Evolutionary conservation across 2,113 vertebrate genomes (phyloP).

Genomic region (Psammodynastes pulverulentus): DNA sequence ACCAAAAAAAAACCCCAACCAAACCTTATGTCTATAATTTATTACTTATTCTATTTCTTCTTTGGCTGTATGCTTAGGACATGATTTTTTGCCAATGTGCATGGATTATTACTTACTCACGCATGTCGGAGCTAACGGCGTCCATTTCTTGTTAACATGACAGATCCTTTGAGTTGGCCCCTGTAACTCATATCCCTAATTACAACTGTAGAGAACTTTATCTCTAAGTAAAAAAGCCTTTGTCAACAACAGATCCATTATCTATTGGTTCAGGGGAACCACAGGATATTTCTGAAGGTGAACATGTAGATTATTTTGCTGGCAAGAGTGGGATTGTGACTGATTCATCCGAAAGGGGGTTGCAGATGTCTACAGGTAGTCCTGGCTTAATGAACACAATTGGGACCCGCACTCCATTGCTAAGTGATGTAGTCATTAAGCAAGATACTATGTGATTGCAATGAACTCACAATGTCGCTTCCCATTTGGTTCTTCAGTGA

Average conservation of each 20-base stretch:
- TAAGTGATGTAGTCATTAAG: background rate
- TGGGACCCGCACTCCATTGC: background rate
- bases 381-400: background rate
- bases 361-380: background rate
- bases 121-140: constrained; percentile 48
- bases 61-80: background rate
- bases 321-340: background rate
- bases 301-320: background rate
- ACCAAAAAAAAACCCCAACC: constrained; percentile 13
- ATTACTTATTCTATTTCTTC: background rate
- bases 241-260: constrained; percentile 56
- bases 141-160: constrained; percentile 65
- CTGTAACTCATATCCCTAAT: constrained; percentile 63
- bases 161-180: constrained; percentile 67
- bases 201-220: constrained; percentile 64
- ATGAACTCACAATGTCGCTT: background rate
- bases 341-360: background rate
- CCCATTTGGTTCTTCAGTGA: background rate
- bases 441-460: background rate
- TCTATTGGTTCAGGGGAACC: constrained; percentile 52
- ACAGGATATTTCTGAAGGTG: constrained; percentile 57
- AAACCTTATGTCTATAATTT: constrained; percentile 17
- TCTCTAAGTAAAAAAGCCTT: constrained; percentile 54
- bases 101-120: constrained; percentile 49
- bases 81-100: background rate